Percentiles rank a stretch among this genome's conserved stretches.
phyloP scores from a whole-genome alignment of 2,888 invertebrate genomes.

The Abscondita cerata region DNA sequence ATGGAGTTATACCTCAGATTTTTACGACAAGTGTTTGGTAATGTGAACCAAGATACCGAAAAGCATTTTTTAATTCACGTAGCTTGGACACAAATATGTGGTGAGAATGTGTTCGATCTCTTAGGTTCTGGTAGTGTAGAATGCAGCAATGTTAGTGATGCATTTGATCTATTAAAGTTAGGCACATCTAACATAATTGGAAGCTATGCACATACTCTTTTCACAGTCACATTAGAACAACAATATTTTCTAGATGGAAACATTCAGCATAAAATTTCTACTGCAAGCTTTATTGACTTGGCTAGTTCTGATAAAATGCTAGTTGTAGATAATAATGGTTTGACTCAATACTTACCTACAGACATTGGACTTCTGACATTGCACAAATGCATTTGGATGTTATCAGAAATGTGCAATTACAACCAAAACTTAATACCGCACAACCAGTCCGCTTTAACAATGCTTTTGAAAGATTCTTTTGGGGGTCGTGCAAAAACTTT shows the following conservation, averaged over 20 bases:
- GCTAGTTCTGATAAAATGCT: conserved; percentile 64
- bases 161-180: conserved; percentile 73
- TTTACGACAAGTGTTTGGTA: conserved; percentile 73
- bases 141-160: conserved; percentile 69
- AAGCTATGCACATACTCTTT: conserved; percentile 70
- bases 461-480: conserved; percentile 75
- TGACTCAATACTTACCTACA: conserved; percentile 60
- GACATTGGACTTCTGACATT: conserved; percentile 72
- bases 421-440: conserved; percentile 56
- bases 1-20: conserved; percentile 76
- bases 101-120: conserved; percentile 67
- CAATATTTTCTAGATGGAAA: conserved; percentile 74
- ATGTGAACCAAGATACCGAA: conserved; percentile 69
- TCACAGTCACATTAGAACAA: conserved; percentile 77
- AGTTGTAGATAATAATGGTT: conserved; percentile 58
- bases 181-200: conserved; percentile 68
- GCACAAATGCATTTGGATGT: conserved; percentile 68
- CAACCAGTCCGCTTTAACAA: conserved; percentile 73
- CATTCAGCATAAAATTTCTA: conserved; percentile 74
- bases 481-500: conserved; percentile 78
- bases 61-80: conserved; percentile 71
- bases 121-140: conserved; percentile 65
- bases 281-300: conserved; percentile 77
- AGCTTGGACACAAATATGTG: conserved; percentile 76
- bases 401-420: conserved; percentile 59